Evolutionary conservation across 2,888 invertebrate genomes (phyloP), one percentile per base, ranked within the genome.

Genomic region (Archips crataeganus): DNA sequence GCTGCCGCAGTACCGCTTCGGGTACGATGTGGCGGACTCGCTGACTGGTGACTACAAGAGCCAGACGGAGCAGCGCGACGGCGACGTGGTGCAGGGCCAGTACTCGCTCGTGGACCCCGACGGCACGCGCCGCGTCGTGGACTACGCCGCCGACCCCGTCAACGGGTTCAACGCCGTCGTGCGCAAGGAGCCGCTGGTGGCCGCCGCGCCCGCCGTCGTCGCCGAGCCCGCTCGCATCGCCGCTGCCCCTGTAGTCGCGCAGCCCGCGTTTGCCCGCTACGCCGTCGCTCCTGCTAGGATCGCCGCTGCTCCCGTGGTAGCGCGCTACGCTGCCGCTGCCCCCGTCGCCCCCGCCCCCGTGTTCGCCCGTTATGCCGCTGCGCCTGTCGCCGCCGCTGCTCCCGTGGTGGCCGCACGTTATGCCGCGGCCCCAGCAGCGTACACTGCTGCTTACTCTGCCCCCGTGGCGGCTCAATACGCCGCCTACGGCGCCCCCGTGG

Each of bases 1-100:
- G 0, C 83, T 92, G 64, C 96, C 96, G 0, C 95, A 95, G 82
- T 96, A 96, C 86, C 85, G 86, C 75, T 94, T 89, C 75, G 94
- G 92, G 54, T 94, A 94, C 78, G 84, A 90, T 60, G 94, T 94
- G 23, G 90, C 90, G 0, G 94, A 94, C 77, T 87, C 91, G 0
- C 85, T 93, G 65, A 93, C 94, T 71, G 94, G 94, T 0, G 94
- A 94, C 79, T 92, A 90, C 85, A 94, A 94, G 83, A 91, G 88
- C 75, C 94, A 92, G 78, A 85, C 84, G 45, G 95, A 95, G 80
- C 91, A 94, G 74, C 90, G 95, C 75, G 90, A 95, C 75, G 95
- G 95, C 57, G 95, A 95, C 76, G 80, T 95, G 10, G 95, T 95
- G 4, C 89, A 88, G 76, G 94, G 94, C 61, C 87, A 87, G 57